Conservation (phyloP, 2,797 vertebrate species). For the Pantherophis vulpinus region DNA sequence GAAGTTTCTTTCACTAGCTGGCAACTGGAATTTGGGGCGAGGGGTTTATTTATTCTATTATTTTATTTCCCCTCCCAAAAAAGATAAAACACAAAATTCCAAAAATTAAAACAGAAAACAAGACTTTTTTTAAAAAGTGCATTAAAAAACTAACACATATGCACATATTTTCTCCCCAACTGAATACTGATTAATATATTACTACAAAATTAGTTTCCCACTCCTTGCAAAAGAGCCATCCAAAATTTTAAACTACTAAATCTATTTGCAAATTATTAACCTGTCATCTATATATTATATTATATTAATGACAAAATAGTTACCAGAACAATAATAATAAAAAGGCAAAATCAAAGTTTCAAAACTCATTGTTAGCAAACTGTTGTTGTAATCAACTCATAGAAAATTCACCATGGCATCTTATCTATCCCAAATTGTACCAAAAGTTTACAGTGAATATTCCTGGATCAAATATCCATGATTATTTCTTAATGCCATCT, state of each 20-base stretch:
- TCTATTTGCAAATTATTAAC: not conserved
- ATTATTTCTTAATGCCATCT: not conserved
- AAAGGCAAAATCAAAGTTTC: not conserved
- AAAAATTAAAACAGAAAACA: not conserved
- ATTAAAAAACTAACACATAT: not conserved
- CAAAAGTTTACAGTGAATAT: not conserved
- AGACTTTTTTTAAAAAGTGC: not conserved
- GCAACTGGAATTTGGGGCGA: not conserved
- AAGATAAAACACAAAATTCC: not conserved
- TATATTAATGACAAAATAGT: not conserved
- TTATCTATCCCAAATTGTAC: not conserved
- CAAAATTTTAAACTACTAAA: not conserved
- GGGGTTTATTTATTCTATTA: not conserved
- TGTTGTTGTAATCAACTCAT: not conserved
- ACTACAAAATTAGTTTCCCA: not conserved
- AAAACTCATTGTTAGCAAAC: not conserved
- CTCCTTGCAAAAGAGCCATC: not conserved
- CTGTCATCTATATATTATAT: not conserved
- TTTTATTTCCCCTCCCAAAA: not conserved
- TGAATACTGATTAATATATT: not conserved
- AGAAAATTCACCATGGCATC: not conserved
- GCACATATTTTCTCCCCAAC: not conserved
- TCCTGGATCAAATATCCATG: not conserved
- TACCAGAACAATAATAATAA: not conserved
- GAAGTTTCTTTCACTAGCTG: not conserved